Evolutionary conservation across 2,888 invertebrate genomes (phyloP).

Genomic region (Ceramica pisi): DNA sequence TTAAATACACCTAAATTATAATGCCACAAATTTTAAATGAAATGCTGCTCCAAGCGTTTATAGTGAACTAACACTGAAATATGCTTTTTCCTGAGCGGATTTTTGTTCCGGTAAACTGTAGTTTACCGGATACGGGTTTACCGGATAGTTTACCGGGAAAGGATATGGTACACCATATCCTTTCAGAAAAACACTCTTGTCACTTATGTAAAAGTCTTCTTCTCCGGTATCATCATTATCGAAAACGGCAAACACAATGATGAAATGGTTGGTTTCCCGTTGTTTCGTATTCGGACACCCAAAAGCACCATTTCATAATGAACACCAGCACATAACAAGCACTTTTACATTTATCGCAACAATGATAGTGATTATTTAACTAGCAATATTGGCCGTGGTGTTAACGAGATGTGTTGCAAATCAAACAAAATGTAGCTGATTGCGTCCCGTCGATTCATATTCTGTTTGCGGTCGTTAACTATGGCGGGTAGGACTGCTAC

Average conservation of each 20-base stretch:
- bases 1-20: too few species aligned
- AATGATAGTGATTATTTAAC: constrained; percentile 58
- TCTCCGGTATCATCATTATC: neutral
- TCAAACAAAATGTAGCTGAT: constrained; percentile 81
- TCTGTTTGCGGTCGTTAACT: constrained; percentile 82
- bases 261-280: neutral
- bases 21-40: too few species aligned
- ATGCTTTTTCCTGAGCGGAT: neutral
- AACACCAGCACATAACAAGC: constrained; percentile 22
- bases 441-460: constrained; percentile 74
- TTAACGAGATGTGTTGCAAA: constrained; percentile 75
- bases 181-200: neutral
- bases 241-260: neutral
- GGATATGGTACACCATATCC: too few species aligned
- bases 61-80: neutral
- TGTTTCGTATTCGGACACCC: neutral
- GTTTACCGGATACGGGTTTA: too few species aligned
- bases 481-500: constrained; percentile 46
- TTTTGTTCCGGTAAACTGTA: too few species aligned
- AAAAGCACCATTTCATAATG: constrained; percentile 1
- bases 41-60: too few species aligned
- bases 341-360: constrained; percentile 43
- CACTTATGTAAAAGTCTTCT: neutral
- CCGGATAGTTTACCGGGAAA: too few species aligned
- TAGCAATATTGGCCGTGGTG: constrained; percentile 56